A percentile compares a stretch with the other conserved stretches of the same genome.
phyloP scores from a whole-genome alignment of 2,113 vertebrate species.

The Acinonyx jubatus region DNA sequence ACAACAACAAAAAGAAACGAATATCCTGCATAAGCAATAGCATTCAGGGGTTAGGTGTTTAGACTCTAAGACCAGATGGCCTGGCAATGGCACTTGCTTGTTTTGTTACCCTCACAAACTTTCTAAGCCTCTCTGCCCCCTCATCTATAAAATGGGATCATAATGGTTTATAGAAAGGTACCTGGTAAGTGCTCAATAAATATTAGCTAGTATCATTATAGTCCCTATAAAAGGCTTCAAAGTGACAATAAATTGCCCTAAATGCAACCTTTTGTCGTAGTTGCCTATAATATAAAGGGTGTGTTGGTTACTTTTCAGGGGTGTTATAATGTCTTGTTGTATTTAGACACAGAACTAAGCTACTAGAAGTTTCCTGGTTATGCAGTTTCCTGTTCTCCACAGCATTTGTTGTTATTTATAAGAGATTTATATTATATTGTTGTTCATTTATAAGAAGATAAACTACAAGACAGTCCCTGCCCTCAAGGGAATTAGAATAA shows the following conservation, averaged over 20 bases:
- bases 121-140: not conserved
- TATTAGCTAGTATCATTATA: not conserved
- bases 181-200: not conserved
- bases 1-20: not conserved
- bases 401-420: not conserved
- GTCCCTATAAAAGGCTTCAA: not conserved
- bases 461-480: not conserved
- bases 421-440: too few relatives aligned
- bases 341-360: not conserved
- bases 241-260: not conserved
- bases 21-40: not conserved
- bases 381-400: not conserved
- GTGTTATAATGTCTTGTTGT: not conserved
- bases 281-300: not conserved
- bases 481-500: conserved; percentile 15
- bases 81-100: not conserved
- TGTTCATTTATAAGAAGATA: not conserved
- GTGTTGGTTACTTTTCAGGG: not conserved
- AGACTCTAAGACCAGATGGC: not conserved
- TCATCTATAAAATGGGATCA: not conserved
- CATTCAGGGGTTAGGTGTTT: not conserved
- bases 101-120: not conserved
- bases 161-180: not conserved
- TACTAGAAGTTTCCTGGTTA: not conserved
- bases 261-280: not conserved